These are phyloP conservation scores for Nanger granti DNA, from an alignment of 2,113 vertebrate genomes.

Conservation along the genomic window DNA sequence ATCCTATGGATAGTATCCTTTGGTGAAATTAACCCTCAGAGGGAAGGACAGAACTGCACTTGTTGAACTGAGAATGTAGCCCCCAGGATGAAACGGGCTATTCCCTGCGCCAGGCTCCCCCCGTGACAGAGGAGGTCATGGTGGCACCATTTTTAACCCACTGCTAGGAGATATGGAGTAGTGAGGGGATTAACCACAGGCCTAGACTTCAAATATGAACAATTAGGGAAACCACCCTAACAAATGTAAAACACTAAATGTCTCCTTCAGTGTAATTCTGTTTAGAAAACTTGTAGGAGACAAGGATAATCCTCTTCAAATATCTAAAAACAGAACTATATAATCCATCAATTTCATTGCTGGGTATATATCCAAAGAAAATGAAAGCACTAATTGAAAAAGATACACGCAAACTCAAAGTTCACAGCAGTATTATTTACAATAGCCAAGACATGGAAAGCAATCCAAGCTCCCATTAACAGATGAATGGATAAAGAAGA, in stretches of 20 bases:
- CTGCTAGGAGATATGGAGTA: neutral
- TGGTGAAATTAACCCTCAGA: neutral
- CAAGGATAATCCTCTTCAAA: neutral
- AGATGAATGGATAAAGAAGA: neutral
- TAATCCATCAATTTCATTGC: neutral
- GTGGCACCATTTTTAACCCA: neutral
- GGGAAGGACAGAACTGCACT: neutral
- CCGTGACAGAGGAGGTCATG: neutral
- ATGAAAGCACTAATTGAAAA: neutral
- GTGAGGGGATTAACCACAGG: neutral
- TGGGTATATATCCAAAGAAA: neutral
- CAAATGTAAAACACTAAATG: neutral
- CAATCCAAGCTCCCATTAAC: neutral
- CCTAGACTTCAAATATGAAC: neutral
- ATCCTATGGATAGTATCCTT: slow-evolving; percentile 4
- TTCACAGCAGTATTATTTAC: neutral
- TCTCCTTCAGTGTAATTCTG: neutral
- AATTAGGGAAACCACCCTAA: neutral
- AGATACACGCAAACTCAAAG: neutral
- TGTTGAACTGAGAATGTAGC: neutral
- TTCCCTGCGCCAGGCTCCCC: neutral
- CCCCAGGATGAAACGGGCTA: neutral
- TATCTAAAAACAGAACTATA: neutral
- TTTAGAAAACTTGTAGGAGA: neutral
- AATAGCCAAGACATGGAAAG: neutral